phyloP scores from a whole-genome alignment of 2,797 vertebrate genomes.

The Onychomys leucogaster region DNA sequence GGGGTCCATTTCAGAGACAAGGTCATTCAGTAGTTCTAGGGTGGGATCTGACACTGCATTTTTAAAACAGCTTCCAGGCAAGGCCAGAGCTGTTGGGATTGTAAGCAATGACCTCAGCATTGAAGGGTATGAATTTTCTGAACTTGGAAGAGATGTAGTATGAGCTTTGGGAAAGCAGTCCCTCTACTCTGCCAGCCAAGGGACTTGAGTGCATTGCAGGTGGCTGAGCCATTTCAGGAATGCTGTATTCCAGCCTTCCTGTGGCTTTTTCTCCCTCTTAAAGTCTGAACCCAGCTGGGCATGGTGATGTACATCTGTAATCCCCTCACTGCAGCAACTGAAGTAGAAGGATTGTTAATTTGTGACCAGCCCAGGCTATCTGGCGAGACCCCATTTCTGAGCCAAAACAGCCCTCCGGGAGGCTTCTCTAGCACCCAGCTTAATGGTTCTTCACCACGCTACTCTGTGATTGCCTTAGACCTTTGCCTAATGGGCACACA shows the following conservation, averaged over 20 bases:
- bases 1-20: background rate
- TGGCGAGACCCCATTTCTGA: background rate
- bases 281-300: background rate
- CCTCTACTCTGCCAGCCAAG: rapidly evolving
- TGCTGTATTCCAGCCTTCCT: background rate
- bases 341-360: background rate
- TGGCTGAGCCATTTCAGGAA: background rate
- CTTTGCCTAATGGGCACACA: background rate
- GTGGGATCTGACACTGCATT: background rate
- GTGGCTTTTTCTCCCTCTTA: background rate
- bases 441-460: background rate
- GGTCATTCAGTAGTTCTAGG: background rate
- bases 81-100: background rate
- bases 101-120: background rate
- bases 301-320: background rate
- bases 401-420: background rate
- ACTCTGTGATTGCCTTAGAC: background rate
- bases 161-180: background rate
- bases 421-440: background rate
- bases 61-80: background rate
- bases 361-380: background rate
- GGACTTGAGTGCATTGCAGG: background rate
- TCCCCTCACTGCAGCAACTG: background rate
- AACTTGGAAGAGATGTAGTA: background rate
- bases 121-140: background rate